These are phyloP conservation scores for Microctenopoma lineatum DNA, from an alignment of 2,797 vertebrate genomes.

Conservation along the genomic window DNA sequence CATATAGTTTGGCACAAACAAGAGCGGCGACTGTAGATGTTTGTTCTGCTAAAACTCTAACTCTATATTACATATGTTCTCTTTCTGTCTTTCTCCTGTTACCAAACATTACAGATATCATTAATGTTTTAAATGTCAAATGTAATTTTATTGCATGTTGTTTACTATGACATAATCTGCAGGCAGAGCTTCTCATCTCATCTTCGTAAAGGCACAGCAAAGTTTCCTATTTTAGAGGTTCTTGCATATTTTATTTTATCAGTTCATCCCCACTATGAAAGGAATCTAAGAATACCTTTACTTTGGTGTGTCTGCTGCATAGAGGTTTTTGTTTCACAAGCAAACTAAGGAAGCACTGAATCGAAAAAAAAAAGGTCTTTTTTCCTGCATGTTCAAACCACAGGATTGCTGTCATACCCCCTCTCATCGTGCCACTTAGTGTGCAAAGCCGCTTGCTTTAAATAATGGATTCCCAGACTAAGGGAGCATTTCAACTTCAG, in stretches of 20 bases:
- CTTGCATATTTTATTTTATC: constrained; percentile 73
- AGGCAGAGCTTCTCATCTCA: constrained; percentile 40
- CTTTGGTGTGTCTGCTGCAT: constrained; percentile 62
- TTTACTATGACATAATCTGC: constrained; percentile 61
- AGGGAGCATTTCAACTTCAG: constrained; percentile 12
- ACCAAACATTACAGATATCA: constrained; percentile 38
- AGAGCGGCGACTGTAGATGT: constrained; percentile 38
- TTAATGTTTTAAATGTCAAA: constrained; percentile 65
- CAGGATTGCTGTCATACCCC: constrained; percentile 31
- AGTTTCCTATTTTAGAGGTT: constrained; percentile 68
- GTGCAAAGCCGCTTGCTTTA: constrained; percentile 21
- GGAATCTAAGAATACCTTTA: constrained; percentile 76
- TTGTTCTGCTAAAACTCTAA: constrained; percentile 37
- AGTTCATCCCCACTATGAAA: constrained; percentile 65
- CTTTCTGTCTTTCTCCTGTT: constrained; percentile 23
- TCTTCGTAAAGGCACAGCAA: constrained; percentile 53
- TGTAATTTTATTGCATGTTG: constrained; percentile 57
- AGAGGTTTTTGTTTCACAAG: constrained; percentile 52
- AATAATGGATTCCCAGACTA: constrained; percentile 17
- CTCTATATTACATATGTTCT: constrained; percentile 15
- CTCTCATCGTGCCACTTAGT: constrained; percentile 8
- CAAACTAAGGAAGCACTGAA: constrained; percentile 31
- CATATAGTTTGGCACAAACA: constrained; percentile 49
- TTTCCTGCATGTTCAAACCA: constrained; percentile 39
- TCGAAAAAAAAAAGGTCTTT: constrained; percentile 43